Conservation (phyloP, 2,113 vertebrate genomes). For the Smithornis capensis region DNA sequence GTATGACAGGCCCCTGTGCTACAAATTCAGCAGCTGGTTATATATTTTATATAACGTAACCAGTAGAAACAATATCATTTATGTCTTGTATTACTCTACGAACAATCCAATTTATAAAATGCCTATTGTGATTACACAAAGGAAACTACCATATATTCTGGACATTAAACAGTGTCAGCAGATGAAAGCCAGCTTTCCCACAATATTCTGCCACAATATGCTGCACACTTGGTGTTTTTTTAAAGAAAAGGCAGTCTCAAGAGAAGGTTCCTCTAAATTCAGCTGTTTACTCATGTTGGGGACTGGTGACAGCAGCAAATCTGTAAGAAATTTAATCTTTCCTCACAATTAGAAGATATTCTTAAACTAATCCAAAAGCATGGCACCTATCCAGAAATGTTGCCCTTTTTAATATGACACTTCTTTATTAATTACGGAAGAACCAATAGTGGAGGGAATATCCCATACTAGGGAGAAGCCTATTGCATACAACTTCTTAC, state of each 20-base stretch:
- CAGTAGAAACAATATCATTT: conserved; percentile 37
- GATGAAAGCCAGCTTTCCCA: conserved; percentile 51
- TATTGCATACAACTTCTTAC: not conserved
- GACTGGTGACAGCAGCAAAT: conserved; percentile 15
- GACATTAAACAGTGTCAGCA: conserved; percentile 62
- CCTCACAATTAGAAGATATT: not conserved
- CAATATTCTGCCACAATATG: not conserved
- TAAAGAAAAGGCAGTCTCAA: not conserved
- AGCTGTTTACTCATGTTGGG: not conserved
- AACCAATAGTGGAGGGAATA: not conserved
- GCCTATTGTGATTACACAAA: conserved; percentile 61
- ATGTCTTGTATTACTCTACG: conserved; percentile 44
- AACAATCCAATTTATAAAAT: conserved; percentile 71
- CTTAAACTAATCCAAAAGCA: not conserved
- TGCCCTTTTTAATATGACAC: not conserved
- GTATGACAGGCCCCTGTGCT: not conserved
- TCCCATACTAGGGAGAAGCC: not conserved
- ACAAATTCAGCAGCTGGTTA: conserved; percentile 17
- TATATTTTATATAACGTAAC: not conserved
- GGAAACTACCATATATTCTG: conserved; percentile 61
- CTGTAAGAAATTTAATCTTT: conserved; percentile 16
- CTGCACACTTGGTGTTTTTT: not conserved
- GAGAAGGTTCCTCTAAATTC: not conserved
- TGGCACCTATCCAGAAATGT: not conserved
- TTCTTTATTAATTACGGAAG: not conserved